phyloP scores from a whole-genome alignment of 1,140 invertebrate species.

The Gryon sp. region DNA sequence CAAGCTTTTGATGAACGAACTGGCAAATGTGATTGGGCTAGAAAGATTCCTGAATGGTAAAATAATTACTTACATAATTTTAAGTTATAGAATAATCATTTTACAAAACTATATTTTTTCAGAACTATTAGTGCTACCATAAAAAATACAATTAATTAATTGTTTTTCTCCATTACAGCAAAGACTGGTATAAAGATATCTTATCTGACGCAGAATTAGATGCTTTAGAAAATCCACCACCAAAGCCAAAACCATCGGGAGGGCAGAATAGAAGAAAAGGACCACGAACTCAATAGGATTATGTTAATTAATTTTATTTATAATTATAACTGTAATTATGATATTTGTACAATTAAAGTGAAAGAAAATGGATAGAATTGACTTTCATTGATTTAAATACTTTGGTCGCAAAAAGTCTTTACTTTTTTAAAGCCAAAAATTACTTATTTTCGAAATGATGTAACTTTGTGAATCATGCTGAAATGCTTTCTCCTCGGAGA shows the following conservation, averaged over 20 bases:
- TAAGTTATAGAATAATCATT: slow-evolving; percentile 6
- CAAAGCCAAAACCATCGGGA: slow-evolving; percentile 81
- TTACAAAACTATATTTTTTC: background rate
- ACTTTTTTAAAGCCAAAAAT: no score
- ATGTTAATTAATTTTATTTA: slow-evolving; percentile 24
- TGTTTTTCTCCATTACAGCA: slow-evolving; percentile 85
- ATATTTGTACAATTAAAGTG: slow-evolving; percentile 51
- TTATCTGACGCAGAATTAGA: slow-evolving; percentile 89
- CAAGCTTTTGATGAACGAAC: slow-evolving; percentile 92
- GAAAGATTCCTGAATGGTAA: slow-evolving; percentile 94
- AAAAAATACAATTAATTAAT: no score
- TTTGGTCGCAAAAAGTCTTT: no score
- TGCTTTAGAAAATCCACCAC: slow-evolving; percentile 87
- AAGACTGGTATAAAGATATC: slow-evolving; percentile 92
- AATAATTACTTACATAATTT: background rate
- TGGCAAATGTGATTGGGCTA: slow-evolving; percentile 91
- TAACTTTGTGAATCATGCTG: no score
- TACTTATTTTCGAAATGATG: no score
- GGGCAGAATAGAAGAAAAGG: slow-evolving; percentile 81
- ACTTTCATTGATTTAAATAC: no score
- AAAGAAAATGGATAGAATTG: no score
- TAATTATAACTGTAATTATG: slow-evolving; percentile 31
- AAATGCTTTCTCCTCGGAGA: no score
- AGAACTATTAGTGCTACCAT: no score
- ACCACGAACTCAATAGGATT: slow-evolving; percentile 57